Conservation (phyloP, 2,797 vertebrate genomes). For the Ambastaia sidthimunki region DNA sequence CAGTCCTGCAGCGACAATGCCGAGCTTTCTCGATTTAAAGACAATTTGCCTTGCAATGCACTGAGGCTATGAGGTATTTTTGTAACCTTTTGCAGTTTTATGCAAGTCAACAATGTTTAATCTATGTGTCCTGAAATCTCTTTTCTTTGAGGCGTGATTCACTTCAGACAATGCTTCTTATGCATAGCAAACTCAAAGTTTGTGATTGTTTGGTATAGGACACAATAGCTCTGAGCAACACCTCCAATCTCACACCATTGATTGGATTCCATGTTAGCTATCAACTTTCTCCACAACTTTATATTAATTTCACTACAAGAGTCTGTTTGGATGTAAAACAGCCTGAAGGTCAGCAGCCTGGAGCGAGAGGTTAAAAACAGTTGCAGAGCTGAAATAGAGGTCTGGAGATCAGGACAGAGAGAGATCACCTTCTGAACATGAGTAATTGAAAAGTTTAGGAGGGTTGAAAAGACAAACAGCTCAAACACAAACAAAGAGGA, state of each 20-base stretch:
- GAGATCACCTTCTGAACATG: slow-evolving; percentile 51
- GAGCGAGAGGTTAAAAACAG: slow-evolving; percentile 45
- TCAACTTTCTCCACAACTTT: too few species aligned
- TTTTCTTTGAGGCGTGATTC: too few species aligned
- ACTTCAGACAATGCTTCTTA: too few species aligned
- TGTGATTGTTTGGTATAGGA: too few species aligned
- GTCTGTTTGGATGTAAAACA: slow-evolving; percentile 22
- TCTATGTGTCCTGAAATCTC: too few species aligned
- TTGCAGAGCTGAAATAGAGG: slow-evolving; percentile 46
- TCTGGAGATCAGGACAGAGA: slow-evolving; percentile 55
- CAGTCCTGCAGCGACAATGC: not conserved
- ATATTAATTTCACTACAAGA: not conserved
- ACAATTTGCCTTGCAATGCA: not conserved
- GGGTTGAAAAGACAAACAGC: slow-evolving; percentile 34
- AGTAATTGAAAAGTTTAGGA: slow-evolving; percentile 41
- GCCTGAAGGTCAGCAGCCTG: not conserved
- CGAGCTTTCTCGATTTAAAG: not conserved
- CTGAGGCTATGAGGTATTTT: not conserved
- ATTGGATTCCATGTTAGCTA: not conserved
- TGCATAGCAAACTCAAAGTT: too few species aligned
- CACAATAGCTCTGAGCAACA: too few species aligned
- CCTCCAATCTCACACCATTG: too few species aligned
- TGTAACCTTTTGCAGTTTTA: not conserved
- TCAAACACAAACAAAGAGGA: slow-evolving; percentile 21
- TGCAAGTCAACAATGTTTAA: not conserved